Evolutionary conservation across 2,888 invertebrate species (phyloP).

Genomic region (Drosophila parthenogenetica): DNA sequence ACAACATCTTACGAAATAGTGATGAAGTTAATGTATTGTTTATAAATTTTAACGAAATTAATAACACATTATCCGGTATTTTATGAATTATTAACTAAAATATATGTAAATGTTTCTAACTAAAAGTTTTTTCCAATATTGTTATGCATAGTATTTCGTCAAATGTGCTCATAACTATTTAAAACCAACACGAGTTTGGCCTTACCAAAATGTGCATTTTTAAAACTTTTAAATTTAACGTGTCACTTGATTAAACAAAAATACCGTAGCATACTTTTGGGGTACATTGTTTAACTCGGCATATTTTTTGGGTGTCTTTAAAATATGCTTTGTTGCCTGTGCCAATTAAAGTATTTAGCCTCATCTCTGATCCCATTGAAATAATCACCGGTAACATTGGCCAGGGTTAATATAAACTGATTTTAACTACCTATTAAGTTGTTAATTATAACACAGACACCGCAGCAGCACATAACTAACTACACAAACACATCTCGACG

Average conservation of each 20-base stretch:
- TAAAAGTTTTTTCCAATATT: constrained; percentile 2
- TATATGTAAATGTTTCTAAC: constrained; percentile 4
- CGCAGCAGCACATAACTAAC: background rate
- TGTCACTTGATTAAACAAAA: background rate
- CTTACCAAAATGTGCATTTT: too few species aligned
- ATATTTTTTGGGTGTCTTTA: constrained; percentile 34
- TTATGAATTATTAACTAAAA: constrained; percentile 1
- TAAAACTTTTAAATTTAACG: background rate
- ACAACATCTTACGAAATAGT: constrained; percentile 1
- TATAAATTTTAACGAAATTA: constrained; percentile 1
- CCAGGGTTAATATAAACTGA: constrained; percentile 17
- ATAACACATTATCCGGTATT: background rate
- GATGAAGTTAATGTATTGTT: background rate
- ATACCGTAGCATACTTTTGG: constrained; percentile 41
- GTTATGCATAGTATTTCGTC: background rate
- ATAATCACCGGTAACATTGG: constrained; percentile 16
- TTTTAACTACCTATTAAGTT: constrained; percentile 23
- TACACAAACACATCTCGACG: background rate
- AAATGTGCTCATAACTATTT: too few species aligned
- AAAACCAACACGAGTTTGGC: too few species aligned
- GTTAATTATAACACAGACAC: constrained; percentile 22
- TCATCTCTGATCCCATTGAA: constrained; percentile 17
- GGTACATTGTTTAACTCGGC: background rate
- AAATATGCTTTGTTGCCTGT: background rate
- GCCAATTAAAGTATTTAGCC: constrained; percentile 12